Percentiles rank a stretch among this genome's conserved stretches.
Conservation (phyloP, 2,113 vertebrate genomes). For the Daphoenositta chrysoptera region DNA sequence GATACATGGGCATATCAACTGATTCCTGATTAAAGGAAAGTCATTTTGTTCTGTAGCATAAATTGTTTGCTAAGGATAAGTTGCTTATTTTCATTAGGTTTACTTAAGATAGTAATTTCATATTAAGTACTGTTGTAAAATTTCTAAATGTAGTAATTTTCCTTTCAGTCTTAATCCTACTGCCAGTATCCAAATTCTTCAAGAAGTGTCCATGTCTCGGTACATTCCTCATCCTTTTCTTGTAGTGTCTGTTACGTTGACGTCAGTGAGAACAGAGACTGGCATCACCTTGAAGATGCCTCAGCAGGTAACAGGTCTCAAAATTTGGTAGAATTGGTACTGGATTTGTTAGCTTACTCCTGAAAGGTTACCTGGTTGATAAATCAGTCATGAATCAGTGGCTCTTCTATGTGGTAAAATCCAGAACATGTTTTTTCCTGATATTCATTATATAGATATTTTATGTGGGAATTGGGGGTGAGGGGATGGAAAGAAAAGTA, state of each 20-base stretch:
- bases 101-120: not conserved
- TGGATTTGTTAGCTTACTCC: not conserved
- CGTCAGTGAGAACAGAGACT: constrained; percentile 95
- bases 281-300: constrained; percentile 95
- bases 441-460: not conserved
- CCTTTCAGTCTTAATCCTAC: constrained; percentile 80
- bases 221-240: constrained; percentile 97
- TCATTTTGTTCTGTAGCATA: not conserved
- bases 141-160: not conserved
- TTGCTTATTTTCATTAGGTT: not conserved
- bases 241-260: constrained; percentile 95
- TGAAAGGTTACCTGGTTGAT: not conserved
- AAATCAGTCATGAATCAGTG: not conserved
- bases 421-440: not conserved
- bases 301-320: constrained; percentile 83
- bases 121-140: not conserved
- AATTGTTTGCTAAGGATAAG: not conserved
- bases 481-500: not conserved
- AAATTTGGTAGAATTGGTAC: not conserved
- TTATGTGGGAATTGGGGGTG: not conserved
- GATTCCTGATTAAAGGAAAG: not conserved
- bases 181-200: constrained; percentile 88
- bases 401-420: not conserved
- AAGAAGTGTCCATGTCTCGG: constrained; percentile 97
- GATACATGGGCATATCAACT: not conserved